Percentiles rank a stretch among this genome's conserved stretches.
Evolutionary conservation across 2,888 invertebrate species (phyloP).

Genomic region (Deroplatys truncata): DNA sequence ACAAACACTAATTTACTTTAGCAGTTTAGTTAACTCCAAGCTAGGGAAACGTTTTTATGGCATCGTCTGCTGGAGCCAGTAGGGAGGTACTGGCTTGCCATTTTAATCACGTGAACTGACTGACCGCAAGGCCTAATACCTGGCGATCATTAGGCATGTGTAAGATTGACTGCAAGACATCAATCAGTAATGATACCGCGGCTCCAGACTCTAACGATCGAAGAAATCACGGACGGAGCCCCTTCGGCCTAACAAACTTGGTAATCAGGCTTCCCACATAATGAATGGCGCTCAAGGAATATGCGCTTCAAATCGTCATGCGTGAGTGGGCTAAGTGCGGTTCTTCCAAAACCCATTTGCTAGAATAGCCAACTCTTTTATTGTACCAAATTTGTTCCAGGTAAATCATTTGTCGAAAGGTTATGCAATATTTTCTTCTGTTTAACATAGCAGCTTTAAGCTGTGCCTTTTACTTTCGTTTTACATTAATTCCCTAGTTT

Average conservation of each 20-base stretch:
- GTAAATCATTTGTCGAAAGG: no score
- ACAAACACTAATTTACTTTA: no score
- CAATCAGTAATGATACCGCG: conserved; percentile 18
- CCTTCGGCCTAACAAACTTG: conserved; percentile 7
- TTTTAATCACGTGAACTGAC: neutral
- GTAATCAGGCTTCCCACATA: conserved; percentile 9
- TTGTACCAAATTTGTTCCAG: no score
- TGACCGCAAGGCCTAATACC: neutral
- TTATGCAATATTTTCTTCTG: no score
- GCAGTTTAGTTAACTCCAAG: no score
- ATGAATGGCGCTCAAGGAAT: conserved; percentile 8
- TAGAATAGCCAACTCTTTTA: no score
- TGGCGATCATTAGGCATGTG: conserved; percentile 1
- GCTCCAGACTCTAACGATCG: conserved; percentile 18
- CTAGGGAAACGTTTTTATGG: no score
- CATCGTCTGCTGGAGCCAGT: neutral
- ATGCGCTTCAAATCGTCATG: neutral
- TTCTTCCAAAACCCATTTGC: neutral
- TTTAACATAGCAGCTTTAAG: no score
- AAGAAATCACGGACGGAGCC: conserved; percentile 19
- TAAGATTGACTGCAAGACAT: conserved; percentile 15
- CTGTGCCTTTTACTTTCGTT: no score
- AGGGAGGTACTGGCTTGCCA: neutral
- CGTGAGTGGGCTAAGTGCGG: neutral
- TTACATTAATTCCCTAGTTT: no score